Base-by-base conservation (phyloP, 2,888 invertebrate genomes). In the Lasioglossum calceatum region DNA sequence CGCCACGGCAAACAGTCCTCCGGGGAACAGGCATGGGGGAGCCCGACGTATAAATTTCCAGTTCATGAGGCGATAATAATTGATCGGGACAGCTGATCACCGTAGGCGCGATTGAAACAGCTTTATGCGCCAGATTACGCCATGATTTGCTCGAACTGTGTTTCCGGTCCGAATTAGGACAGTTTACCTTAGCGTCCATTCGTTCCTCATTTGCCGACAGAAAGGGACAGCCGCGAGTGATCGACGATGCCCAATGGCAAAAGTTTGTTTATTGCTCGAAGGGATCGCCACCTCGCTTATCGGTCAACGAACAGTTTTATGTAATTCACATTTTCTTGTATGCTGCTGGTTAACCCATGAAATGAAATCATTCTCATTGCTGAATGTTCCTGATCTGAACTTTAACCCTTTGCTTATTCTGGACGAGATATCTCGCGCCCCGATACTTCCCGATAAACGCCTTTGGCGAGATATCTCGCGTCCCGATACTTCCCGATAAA, bases 11-110 rank as follows among this genome's bases (percentile, higher is more conserved):
- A 64, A 77, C 77, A 80, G 23, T 71, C 23, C 36, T 44, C 42
- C 16, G 61, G 61, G 61, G 44, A 44, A 27, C 44, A 1, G 2
- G 32, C 19, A 2, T 3, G 3, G 19, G 42, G 39, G 4, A 36
- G 19, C n/a, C n/a, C 44, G 16, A 23, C 73, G 80, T 72, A 77
- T 85, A 81, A 81, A 81, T 81, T 86, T 85, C 86, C 85, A 54
- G 73, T 75, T 58, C 73, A 44, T 27, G 39, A 61, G 86, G 76
- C 58, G 61, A 81, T 86, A 85, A 86, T 81, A 81, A 81, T 85
- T 81, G 86, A 86, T 86, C 73, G 58, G 81, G 42, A 73, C 58
- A 75, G 61, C 47, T 32, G 85, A 50, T 74, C 67, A 71, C 50
- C 42, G 54, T 39, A 19, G 58, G 71, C 64, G 58, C 39, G 44